phyloP scores from a whole-genome alignment of 2,888 invertebrate species.

The Marasmarcha lunaedactyla region DNA sequence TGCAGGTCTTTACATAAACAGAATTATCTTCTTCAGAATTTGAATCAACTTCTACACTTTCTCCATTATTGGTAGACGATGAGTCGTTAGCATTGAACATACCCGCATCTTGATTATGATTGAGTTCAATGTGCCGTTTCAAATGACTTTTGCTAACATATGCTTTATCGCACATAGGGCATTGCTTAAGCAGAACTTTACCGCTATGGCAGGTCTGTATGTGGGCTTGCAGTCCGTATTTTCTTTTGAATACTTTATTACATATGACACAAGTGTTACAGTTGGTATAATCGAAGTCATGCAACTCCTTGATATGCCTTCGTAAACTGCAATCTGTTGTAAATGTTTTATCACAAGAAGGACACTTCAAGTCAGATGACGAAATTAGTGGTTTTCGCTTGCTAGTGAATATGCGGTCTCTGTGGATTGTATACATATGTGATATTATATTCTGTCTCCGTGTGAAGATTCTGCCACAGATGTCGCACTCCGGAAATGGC shows the following conservation, averaged over 20 bases:
- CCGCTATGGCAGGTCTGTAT: conserved; percentile 29
- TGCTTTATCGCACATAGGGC: conserved; percentile 33
- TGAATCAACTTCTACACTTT: neutral
- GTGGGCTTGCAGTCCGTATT: conserved; percentile 33
- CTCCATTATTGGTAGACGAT: neutral
- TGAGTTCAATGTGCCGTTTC: conserved; percentile 40
- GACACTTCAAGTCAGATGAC: conserved; percentile 26
- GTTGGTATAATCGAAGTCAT: conserved; percentile 26
- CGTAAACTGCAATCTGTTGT: conserved; percentile 41
- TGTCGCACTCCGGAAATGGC: conserved; percentile 44
- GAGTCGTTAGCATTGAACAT: neutral
- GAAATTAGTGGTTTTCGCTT: too few species aligned
- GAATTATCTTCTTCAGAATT: conserved; percentile 11
- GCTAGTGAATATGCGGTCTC: too few species aligned
- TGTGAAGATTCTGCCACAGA: conserved; percentile 45
- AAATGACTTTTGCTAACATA: conserved; percentile 40
- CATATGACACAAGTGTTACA: conserved; percentile 40
- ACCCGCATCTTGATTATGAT: conserved; percentile 31
- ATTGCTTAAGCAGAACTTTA: conserved; percentile 25
- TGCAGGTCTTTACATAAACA: conserved; percentile 21
- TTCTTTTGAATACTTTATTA: conserved; percentile 34
- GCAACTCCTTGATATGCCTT: conserved; percentile 36
- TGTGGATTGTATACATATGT: conserved; percentile 46
- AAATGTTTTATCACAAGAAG: conserved; percentile 34
- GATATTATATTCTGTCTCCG: conserved; percentile 49